Base-by-base conservation (phyloP, 2,113 vertebrate genomes). In the Aspidoscelis tigris region DNA sequence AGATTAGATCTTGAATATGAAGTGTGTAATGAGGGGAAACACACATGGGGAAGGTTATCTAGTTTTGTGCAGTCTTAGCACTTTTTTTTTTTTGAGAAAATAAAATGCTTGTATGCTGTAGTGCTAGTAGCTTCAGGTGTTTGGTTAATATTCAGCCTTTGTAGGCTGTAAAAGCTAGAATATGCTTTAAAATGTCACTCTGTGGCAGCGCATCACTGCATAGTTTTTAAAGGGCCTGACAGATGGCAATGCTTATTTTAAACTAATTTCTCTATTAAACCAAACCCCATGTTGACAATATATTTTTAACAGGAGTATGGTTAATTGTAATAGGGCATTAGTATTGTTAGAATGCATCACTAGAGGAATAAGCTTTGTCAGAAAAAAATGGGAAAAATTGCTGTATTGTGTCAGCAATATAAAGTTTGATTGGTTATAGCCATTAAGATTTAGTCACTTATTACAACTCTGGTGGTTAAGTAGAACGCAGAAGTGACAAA, bases 51-150 rank as follows among this genome's bases (percentile, higher is more conserved):
- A 7, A 3, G 39, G 78, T 84, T 12, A 82, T 0, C 2, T 85
- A 69, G 66, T 22, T 87, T 47, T 86, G 85, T 47, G 12, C 76
- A 74, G 92, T 47, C 84, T 86, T 70, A 80, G 90, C 88, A 87
- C 4, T 2, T 3, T 18, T 61, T 2, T 3, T 18, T 61, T 61
- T 61, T 55, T 9, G 16, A 55, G 82, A 85, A 89, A 91, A 66
- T 90, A 90, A 85, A 82, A 83, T 76, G 87, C 73, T 89, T 91
- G 84, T 78, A 92, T 85, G 85, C 83, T 84, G 86, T 88, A 89
- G 88, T 85, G 92, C 84, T 55, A 72, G 88, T 86, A 91, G 89
- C 90, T 92, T 94, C 90, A 94, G 93, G 90, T 93, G 89, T 90
- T 85, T 89, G 84, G 85, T 92, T 93, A 90, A 90, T 90, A 91